A percentile compares a stretch with the other conserved stretches of the same genome.
Conservation (phyloP, 2,888 invertebrate species). For the Drosophila imparisetae region DNA sequence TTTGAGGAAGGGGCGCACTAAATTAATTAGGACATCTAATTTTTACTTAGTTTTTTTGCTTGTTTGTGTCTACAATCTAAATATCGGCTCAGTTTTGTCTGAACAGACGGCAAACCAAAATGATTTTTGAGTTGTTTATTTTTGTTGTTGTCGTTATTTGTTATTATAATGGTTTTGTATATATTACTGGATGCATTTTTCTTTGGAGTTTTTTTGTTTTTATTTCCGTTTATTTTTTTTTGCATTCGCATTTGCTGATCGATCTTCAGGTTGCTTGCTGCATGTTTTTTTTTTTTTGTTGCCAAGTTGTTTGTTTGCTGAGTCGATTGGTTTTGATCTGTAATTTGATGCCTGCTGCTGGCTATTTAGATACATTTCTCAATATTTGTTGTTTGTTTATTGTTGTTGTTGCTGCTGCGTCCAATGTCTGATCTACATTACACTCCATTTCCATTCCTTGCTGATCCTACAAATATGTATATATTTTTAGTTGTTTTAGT, state of each 20-base stretch:
- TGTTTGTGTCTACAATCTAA: conserved; percentile 36
- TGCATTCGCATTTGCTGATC: conserved; percentile 6
- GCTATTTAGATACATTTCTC: conserved; percentile 8
- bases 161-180: conserved; percentile 48
- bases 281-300: neutral
- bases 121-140: conserved; percentile 13
- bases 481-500: conserved; percentile 3
- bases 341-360: conserved; percentile 47
- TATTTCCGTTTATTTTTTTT: neutral
- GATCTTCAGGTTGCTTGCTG: conserved; percentile 3
- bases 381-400: conserved; percentile 1
- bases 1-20: conserved; percentile 22
- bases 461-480: conserved; percentile 20
- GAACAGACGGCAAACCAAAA: conserved; percentile 32
- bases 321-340: conserved; percentile 49
- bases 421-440: conserved; percentile 11
- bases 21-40: conserved; percentile 40
- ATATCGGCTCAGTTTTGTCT: conserved; percentile 26
- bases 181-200: conserved; percentile 72
- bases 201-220: conserved; percentile 67
- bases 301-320: conserved; percentile 38
- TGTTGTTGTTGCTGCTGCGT: conserved; percentile 4
- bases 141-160: conserved; percentile 14
- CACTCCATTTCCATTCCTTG: conserved; percentile 14
- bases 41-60: conserved; percentile 23